Evolutionary conservation across 2,113 vertebrate species (phyloP).

Genomic region (Peucedramus taeniatus): DNA sequence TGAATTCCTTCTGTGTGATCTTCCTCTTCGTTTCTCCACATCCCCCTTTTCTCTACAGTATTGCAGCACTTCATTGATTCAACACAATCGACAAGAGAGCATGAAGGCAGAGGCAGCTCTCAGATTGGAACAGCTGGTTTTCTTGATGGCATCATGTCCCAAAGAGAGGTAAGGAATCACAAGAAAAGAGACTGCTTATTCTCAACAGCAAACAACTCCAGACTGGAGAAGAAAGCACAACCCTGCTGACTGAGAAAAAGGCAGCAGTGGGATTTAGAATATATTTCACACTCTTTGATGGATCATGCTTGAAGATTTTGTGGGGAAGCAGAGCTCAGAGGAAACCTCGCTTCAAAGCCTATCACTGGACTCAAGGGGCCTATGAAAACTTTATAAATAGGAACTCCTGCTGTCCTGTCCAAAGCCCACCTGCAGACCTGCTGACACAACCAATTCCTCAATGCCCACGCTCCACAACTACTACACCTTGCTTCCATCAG

Average conservation of each 20-base stretch:
- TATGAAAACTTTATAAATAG: background rate
- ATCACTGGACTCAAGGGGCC: background rate
- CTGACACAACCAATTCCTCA: background rate
- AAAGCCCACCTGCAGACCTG: background rate
- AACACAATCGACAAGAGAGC: background rate
- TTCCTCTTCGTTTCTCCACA: background rate
- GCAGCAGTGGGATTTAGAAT: slow-evolving; percentile 39
- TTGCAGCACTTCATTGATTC: slow-evolving; percentile 34
- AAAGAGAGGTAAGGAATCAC: slow-evolving; percentile 32
- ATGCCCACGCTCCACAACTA: background rate
- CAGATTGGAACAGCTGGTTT: slow-evolving; percentile 39
- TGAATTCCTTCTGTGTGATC: background rate
- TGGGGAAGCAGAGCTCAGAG: background rate
- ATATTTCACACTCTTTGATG: slow-evolving; percentile 28
- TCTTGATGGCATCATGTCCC: slow-evolving; percentile 30
- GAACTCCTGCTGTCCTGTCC: background rate
- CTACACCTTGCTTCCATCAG: rapidly evolving
- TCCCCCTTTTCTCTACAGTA: background rate
- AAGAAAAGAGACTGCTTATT: slow-evolving; percentile 39
- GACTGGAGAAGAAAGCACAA: slow-evolving; percentile 22
- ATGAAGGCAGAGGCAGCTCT: background rate
- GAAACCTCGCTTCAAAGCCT: background rate
- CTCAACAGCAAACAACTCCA: slow-evolving; percentile 49
- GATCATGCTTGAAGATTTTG: slow-evolving; percentile 15
- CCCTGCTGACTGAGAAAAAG: slow-evolving; percentile 28